Evolutionary conservation across 1,140 invertebrate genomes (phyloP).

Genomic region (Camponotus floridanus): DNA sequence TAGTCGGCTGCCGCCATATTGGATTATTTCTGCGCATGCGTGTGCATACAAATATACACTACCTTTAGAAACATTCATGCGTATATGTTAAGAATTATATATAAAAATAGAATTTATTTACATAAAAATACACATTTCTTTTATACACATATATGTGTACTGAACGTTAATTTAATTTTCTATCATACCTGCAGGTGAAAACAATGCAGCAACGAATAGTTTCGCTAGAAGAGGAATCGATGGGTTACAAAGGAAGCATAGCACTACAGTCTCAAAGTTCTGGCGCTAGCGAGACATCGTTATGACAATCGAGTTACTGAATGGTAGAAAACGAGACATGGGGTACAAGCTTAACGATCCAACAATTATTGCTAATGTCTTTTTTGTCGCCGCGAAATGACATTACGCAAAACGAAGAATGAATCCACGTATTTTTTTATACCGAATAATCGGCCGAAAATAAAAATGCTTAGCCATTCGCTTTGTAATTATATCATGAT

Average conservation of each 20-base stretch:
- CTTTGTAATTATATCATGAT: slow-evolving; percentile 72
- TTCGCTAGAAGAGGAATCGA: slow-evolving; percentile 78
- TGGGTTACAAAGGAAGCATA: slow-evolving; percentile 77
- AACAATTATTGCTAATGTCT: slow-evolving; percentile 65
- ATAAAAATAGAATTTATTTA: too few relatives aligned
- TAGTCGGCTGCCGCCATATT: slow-evolving; percentile 54
- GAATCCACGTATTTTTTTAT: slow-evolving; percentile 82
- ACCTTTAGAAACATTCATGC: too few relatives aligned
- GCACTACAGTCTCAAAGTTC: slow-evolving; percentile 82
- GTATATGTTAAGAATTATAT: too few relatives aligned
- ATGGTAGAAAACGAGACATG: slow-evolving; percentile 41
- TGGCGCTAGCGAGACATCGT: slow-evolving; percentile 81
- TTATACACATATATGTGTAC: too few relatives aligned
- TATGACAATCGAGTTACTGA: slow-evolving; percentile 80
- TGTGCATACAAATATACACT: too few relatives aligned
- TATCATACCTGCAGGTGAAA: slow-evolving; percentile 75
- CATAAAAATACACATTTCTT: too few relatives aligned
- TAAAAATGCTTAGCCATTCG: slow-evolving; percentile 70
- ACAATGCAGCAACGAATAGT: slow-evolving; percentile 79
- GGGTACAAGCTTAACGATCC: slow-evolving; percentile 50
- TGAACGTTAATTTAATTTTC: slow-evolving; percentile 29
- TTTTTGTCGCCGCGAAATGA: slow-evolving; percentile 45
- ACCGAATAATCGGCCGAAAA: slow-evolving; percentile 66
- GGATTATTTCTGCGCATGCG: background rate
- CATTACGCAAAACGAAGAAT: slow-evolving; percentile 64